Conservation (phyloP, 2,113 vertebrate genomes). For the Phylloscopus trochiloides region DNA sequence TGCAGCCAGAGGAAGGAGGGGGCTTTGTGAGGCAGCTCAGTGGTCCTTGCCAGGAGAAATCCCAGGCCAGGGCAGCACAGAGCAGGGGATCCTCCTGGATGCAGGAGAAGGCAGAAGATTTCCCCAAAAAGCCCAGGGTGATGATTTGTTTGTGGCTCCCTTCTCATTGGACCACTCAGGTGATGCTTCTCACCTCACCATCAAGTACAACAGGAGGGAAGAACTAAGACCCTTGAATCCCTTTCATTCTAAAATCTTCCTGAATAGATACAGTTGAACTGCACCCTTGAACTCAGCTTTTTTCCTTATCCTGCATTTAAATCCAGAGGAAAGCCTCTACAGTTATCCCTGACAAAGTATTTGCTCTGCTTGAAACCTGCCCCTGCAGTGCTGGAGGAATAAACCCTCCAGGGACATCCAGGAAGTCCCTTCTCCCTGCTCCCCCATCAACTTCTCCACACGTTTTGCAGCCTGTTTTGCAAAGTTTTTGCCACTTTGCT, state of each 20-base stretch:
- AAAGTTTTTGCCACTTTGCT: not conserved
- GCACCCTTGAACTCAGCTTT: not conserved
- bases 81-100: not conserved
- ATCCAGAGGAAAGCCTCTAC: not conserved
- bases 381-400: not conserved
- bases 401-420: not conserved
- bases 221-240: not conserved
- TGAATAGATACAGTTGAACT: not conserved
- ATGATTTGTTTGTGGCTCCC: not conserved
- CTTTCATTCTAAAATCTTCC: not conserved
- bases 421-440: not conserved
- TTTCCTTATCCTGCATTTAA: not conserved
- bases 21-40: not conserved
- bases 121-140: rapidly evolving
- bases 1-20: not conserved
- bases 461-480: not conserved
- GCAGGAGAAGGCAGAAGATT: not conserved
- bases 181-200: not conserved
- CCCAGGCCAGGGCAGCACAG: not conserved
- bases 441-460: rapidly evolving
- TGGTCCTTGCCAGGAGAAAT: not conserved
- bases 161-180: not conserved
- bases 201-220: not conserved
- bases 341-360: not conserved
- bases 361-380: not conserved